Base-by-base conservation (phyloP, 2,113 vertebrate species). In the Centrocercus urophasianus region DNA sequence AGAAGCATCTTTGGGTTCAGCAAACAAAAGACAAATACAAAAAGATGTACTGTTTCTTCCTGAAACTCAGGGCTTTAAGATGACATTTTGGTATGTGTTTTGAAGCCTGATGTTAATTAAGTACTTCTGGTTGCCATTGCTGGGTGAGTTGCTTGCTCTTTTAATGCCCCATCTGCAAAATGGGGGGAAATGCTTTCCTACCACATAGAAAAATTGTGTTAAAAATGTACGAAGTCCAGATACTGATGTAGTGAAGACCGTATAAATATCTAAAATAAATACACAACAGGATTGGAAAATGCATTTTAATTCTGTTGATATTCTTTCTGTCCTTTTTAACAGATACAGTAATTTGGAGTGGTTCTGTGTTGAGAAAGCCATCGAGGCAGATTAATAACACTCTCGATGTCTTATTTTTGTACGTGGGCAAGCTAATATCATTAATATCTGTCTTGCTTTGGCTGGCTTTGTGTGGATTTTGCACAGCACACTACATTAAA, bases 401-500 rank as follows among this genome's bases (percentile, higher is more conserved):
- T 11, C 14, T 47, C 27, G 18, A 69, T 61, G 40, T 72, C 91
- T 86, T 92, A 65, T 75, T 96, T 96, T 92, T 82, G 8, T 79
- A 70, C 14, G 8, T 50, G 63, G 73, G 86, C 80, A 93, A 85
- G 90, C 81, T 82, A 95, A 61, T 71, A n/a, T 64, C 86, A 95
- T 96, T 92, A 95, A 93, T 96, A 92, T 91, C 86, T 97, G 91
- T 94, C 90, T 89, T 48, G 22, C 72, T 72, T 56, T 94, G 91
- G 83, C 83, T 81, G 76, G 18, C 21, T 90, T 40, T 2, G 1
- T 82, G 75, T 90, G 85, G 92, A 32, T 93, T 96, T 91, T 95
- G 78, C 85, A 88, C 69, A 83, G 86, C 90, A 81, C 54, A 94
- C 69, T 96, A 21, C 75, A 96, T 97, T 96, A 96, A 97, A 96